Conservation (phyloP, 2,113 vertebrate species). For the Nesospiza acunhae region DNA sequence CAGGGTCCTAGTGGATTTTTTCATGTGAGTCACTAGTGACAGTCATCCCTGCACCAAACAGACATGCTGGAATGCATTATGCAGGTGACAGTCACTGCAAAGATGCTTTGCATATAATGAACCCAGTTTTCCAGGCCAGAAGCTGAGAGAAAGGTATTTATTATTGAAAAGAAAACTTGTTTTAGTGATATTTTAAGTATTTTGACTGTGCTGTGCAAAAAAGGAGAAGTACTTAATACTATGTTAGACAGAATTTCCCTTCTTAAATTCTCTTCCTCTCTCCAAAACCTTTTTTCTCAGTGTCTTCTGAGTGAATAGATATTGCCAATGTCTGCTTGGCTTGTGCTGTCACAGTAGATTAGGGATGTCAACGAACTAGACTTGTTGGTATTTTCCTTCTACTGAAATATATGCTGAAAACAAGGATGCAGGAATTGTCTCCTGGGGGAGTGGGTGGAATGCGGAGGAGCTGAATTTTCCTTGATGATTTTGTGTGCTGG, state of each 20-base stretch:
- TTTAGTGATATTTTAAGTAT: not conserved
- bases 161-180: not conserved
- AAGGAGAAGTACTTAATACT: not conserved
- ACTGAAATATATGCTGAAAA: not conserved
- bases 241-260: not conserved
- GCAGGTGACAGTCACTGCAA: not conserved
- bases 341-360: conserved; percentile 41
- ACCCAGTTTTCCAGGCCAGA: not conserved
- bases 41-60: not conserved
- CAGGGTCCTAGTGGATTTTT: not conserved
- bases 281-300: not conserved
- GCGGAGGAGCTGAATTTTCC: not conserved
- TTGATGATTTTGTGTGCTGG: not conserved
- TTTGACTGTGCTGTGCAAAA: not conserved
- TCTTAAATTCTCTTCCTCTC: not conserved
- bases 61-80: not conserved
- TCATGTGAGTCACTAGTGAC: not conserved
- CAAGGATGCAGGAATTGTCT: not conserved
- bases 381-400: not conserved
- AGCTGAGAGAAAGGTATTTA: not conserved
- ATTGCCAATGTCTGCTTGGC: conserved; percentile 18
- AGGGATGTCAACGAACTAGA: not conserved
- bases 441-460: not conserved
- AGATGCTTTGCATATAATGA: not conserved
- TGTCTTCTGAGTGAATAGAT: not conserved